phyloP scores from a whole-genome alignment of 2,888 invertebrate genomes.

The Hemaris fuciformis region DNA sequence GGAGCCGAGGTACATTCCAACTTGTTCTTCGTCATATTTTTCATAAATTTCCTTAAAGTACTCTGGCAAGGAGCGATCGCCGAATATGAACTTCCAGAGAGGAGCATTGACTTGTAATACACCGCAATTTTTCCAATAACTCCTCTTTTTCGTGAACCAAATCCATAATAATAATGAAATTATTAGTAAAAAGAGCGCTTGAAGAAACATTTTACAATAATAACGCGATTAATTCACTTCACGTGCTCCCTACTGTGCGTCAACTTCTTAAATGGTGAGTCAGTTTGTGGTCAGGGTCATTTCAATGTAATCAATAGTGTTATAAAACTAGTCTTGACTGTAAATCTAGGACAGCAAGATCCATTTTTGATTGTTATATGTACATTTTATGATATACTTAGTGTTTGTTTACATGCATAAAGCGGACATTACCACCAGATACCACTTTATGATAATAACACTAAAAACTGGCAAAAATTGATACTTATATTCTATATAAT shows the following conservation, averaged over 20 bases:
- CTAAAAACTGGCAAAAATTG: no score
- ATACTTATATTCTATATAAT: no score
- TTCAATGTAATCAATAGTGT: no score
- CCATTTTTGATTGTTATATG: not conserved
- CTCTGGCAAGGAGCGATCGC: slow-evolving; percentile 49
- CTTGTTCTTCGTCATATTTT: slow-evolving; percentile 34
- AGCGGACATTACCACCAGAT: no score
- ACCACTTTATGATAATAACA: no score
- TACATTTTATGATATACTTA: no score
- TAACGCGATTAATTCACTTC: not conserved
- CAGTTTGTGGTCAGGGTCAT: no score
- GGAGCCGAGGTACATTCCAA: slow-evolving; percentile 46
- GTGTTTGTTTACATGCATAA: no score
- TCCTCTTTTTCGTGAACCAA: slow-evolving; percentile 26
- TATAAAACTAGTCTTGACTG: not conserved
- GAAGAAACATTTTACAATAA: slow-evolving; percentile 28
- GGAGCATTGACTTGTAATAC: slow-evolving; percentile 42
- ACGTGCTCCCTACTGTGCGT: not conserved
- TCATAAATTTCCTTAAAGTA: slow-evolving; percentile 51
- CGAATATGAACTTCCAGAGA: slow-evolving; percentile 42
- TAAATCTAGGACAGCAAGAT: not conserved
- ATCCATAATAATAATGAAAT: slow-evolving; percentile 27
- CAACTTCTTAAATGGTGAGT: not conserved
- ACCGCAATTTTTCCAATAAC: slow-evolving; percentile 57
- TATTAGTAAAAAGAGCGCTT: slow-evolving; percentile 28